Base-by-base conservation (phyloP, 2,888 invertebrate genomes). In the Eurytoma californica region DNA sequence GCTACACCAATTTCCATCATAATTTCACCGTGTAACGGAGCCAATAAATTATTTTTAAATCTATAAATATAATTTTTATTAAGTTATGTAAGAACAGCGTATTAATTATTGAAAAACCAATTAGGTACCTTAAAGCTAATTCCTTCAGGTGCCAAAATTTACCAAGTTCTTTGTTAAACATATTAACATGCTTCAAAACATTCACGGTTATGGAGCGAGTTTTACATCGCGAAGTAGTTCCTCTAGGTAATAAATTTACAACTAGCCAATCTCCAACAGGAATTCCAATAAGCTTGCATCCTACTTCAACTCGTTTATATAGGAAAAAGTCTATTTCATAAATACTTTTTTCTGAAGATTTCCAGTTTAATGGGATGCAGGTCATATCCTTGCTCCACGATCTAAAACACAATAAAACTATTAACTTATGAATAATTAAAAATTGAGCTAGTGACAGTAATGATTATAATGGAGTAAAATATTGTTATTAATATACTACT, bases 11-110 rank as follows among this genome's bases (percentile, higher is more conserved):
- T 87, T 75, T 88, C 84, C 74, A 87, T 90, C 20, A 94, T 87
- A 83, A 94, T 91, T 82, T 91, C 91, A 83, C 92, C 92, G 72
- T 93, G 92, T 58, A 93, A 91, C 47, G 93, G 92, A 51, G 91
- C 90, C 55, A 92, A 85, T 30, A 94, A 83, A 74, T 91, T 88
- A 82, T 94, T 91, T 84, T 93, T 94, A 79, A 93, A 90, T 74
- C 90, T 91, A 92, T 93, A 88, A 83, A 72, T 58, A 70, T 72
- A 14, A 70, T 49, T 13, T 55, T 77, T 13, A 72, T 70, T 66
- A 66, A 49, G 65, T 7, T 65, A 58, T 16, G 18, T 20, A 30
- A n/a, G n/a, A n/a, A n/a, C n/a, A n/a, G n/a, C 2, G 72, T 24
- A 24, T 2, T 24, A 65, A 18, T 61, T 14, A 28, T 70, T 16